These are phyloP conservation scores for Fistularia tabacaria DNA, from an alignment of 2,797 vertebrate species.

Conservation along the genomic window DNA sequence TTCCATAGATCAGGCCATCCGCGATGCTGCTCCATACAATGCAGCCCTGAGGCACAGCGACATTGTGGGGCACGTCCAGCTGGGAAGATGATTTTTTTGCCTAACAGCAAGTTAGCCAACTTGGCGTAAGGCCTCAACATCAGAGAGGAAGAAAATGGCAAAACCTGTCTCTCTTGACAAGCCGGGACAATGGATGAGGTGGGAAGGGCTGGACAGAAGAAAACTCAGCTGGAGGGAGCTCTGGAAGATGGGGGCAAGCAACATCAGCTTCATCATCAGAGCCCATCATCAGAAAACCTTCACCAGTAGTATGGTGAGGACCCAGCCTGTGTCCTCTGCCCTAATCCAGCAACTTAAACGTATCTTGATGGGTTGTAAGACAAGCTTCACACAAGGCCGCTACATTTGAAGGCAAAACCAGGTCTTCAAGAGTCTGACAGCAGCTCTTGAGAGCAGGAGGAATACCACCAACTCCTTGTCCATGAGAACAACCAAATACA, in stretches of 20 bases:
- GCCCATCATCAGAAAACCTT: neutral
- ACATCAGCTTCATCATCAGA: constrained; percentile 1
- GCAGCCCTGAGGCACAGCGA: too few species aligned
- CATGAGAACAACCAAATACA: too few species aligned
- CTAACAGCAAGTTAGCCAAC: too few species aligned
- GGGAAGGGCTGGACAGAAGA: constrained; percentile 7
- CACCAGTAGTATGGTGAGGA: neutral
- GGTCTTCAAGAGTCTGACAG: neutral
- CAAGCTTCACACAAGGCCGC: neutral
- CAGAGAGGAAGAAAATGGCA: too few species aligned
- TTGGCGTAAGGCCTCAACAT: too few species aligned
- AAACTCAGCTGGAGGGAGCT: constrained; percentile 3
- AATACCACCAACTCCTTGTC: neutral
- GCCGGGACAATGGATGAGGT: constrained; percentile 2
- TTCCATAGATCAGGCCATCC: too few species aligned
- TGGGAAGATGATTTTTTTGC: too few species aligned
- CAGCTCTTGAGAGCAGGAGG: neutral
- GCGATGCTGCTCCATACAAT: too few species aligned
- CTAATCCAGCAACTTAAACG: neutral
- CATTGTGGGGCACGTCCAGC: too few species aligned
- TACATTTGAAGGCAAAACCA: neutral
- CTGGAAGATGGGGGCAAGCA: neutral
- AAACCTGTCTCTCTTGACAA: neutral
- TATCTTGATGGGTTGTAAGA: neutral
- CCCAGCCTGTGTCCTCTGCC: neutral